Percentiles rank a stretch among this genome's conserved stretches.
These are phyloP conservation scores for Brenthis daphne DNA, from an alignment of 2,888 invertebrate species.

Conservation along the genomic window DNA sequence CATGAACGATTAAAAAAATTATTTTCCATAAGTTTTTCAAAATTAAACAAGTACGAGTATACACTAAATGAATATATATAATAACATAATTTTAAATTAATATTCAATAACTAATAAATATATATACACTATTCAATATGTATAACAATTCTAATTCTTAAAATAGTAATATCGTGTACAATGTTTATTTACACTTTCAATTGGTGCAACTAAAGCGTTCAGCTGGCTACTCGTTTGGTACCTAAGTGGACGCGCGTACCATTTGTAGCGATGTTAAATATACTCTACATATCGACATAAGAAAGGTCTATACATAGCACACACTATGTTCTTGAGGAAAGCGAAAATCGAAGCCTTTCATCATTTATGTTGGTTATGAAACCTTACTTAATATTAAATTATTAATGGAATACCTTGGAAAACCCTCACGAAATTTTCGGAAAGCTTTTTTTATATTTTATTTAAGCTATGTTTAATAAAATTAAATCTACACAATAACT, in stretches of 20 bases:
- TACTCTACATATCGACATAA: constrained; percentile 68
- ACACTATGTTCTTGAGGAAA: constrained; percentile 11
- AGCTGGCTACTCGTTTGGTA: constrained; percentile 58
- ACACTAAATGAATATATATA: too few relatives aligned
- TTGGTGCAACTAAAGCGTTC: constrained; percentile 56
- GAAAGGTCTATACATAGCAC: constrained; percentile 39
- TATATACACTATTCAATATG: too few relatives aligned
- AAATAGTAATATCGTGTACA: not conserved
- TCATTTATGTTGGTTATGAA: not conserved
- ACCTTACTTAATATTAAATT: too few relatives aligned
- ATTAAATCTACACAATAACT: too few relatives aligned
- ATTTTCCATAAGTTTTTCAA: too few relatives aligned
- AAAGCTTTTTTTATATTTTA: too few relatives aligned
- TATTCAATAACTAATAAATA: too few relatives aligned
- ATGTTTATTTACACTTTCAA: constrained; percentile 31
- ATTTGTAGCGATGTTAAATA: constrained; percentile 75
- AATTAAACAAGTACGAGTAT: too few relatives aligned
- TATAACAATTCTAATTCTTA: not conserved
- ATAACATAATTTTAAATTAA: too few relatives aligned
- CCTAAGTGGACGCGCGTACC: constrained; percentile 74
- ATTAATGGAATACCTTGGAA: too few relatives aligned
- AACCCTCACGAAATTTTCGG: too few relatives aligned
- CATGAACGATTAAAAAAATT: constrained; percentile 61
- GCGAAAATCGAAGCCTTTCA: constrained; percentile 15
- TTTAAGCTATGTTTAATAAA: too few relatives aligned